Conservation (phyloP, 2,888 invertebrate genomes). For the Elmis aenea region DNA sequence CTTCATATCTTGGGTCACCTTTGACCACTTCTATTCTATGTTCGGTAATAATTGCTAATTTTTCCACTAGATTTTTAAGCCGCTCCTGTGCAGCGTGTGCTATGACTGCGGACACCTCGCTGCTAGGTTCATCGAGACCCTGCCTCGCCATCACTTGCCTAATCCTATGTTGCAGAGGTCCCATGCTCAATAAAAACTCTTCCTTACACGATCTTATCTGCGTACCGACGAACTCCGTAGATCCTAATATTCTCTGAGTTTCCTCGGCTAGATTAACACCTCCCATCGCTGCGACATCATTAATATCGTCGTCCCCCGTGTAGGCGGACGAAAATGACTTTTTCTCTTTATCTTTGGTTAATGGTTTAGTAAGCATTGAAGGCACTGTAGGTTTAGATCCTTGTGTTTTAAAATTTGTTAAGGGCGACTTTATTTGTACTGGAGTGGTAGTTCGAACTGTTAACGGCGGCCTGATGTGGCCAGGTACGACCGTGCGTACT, state of each 20-base stretch:
- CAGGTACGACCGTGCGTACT: constrained; percentile 29
- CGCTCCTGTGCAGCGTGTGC: constrained; percentile 94
- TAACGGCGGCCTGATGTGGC: constrained; percentile 34
- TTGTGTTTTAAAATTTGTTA: constrained; percentile 43
- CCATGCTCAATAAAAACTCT: constrained; percentile 77
- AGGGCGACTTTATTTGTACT: constrained; percentile 40
- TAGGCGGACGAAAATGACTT: constrained; percentile 53
- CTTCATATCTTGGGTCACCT: constrained; percentile 84
- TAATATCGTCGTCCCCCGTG: constrained; percentile 83
- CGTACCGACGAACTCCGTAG: constrained; percentile 71
- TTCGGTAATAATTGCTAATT: constrained; percentile 87
- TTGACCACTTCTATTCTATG: constrained; percentile 91
- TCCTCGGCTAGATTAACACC: constrained; percentile 97
- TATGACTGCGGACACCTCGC: constrained; percentile 83
- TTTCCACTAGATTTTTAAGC: constrained; percentile 84
- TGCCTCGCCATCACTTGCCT: constrained; percentile 68
- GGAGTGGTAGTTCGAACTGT: constrained; percentile 40
- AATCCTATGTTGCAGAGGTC: constrained; percentile 71
- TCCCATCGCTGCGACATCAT: constrained; percentile 98
- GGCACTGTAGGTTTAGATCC: constrained; percentile 54
- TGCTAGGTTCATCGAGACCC: constrained; percentile 78
- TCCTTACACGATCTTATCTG: constrained; percentile 87
- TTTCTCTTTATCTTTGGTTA: constrained; percentile 74
- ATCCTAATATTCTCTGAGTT: constrained; percentile 86
- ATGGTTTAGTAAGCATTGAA: constrained; percentile 52